Evolutionary conservation across 2,797 vertebrate genomes (phyloP), one percentile per base, ranked within the genome.

Genomic region (Typhlichthys eigenmanni): DNA sequence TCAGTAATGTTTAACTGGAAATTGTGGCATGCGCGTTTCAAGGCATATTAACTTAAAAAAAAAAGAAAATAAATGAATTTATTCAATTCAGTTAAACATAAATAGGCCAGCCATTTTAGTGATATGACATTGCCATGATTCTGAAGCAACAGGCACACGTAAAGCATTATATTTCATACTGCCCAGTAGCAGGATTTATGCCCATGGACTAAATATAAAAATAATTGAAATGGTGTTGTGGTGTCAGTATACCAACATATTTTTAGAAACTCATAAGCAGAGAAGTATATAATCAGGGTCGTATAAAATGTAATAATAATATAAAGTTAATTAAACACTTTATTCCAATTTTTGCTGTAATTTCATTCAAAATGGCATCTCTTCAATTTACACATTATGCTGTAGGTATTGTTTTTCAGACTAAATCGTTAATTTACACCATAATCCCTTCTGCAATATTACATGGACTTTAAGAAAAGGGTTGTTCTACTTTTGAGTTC

Each of bases 241-340:
- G 68, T 73, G 55, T 51, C 76, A 53, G 78, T 69, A 68, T 55
- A 52, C 62, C 63, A 67, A 71, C 60, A 76, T 74, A 69, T 72
- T 80, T 75, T 81, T 81, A 85, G 89, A 81, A 90, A 92, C 91
- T 90, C 89, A 92, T 90, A 93, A 93, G 91, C 89, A 90, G 92
- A 90, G 71, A 29, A 11, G 17, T 43, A 43, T 46, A 32, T 19
- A 24, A 17, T 16, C 5, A 10, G 12, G n/a, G 9, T 13, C n/a
- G 2, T 47, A 48, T 12, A 48, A n/a, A 4, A 13, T 48, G 1
- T 14, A 2, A 48, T 47, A 47, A 47, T 47, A 47, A 47, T 47
- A 14, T 48, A 48, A 48, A n/a, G n/a, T 11, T n/a, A 48, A n/a
- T 48, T 48, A 13, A 48, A 43, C 38, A 43, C 38, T 9, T 29